Evolutionary conservation across 2,113 vertebrate genomes (phyloP).

Genomic region (Leiothrix lutea): DNA sequence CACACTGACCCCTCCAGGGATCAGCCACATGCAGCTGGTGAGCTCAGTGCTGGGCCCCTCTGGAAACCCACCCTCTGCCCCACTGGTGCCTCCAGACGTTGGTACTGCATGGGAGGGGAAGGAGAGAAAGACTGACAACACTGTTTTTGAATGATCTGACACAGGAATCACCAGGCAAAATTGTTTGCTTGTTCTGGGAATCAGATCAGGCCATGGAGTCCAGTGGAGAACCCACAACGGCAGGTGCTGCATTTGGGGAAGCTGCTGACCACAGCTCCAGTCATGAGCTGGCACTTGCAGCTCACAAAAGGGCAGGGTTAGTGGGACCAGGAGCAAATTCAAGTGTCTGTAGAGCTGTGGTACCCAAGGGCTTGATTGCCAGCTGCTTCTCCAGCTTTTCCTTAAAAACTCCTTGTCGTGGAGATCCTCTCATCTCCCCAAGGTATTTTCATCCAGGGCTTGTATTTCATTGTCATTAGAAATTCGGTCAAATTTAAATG

Average conservation of each 20-base stretch:
- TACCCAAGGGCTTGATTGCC: background rate
- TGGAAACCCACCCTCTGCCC: background rate
- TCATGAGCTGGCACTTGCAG: background rate
- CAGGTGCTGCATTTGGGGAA: background rate
- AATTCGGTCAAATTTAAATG: background rate
- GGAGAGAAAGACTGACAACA: background rate
- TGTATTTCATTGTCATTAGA: background rate
- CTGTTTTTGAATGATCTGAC: background rate
- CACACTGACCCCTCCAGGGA: background rate
- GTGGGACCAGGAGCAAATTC: rapidly evolving
- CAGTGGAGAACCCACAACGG: background rate
- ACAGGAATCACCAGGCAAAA: background rate
- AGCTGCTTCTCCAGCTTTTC: background rate
- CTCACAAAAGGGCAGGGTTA: background rate
- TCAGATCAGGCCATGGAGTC: background rate
- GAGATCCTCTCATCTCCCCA: background rate
- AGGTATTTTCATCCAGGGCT: background rate
- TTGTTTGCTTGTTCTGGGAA: background rate
- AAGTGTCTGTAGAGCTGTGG: background rate
- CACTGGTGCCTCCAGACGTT: background rate
- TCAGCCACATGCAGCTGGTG: rapidly evolving
- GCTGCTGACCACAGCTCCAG: background rate
- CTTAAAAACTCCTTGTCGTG: background rate
- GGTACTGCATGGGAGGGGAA: background rate
- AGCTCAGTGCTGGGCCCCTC: background rate